phyloP scores from a whole-genome alignment of 2,888 invertebrate genomes.

The Nemurella pictetii region DNA sequence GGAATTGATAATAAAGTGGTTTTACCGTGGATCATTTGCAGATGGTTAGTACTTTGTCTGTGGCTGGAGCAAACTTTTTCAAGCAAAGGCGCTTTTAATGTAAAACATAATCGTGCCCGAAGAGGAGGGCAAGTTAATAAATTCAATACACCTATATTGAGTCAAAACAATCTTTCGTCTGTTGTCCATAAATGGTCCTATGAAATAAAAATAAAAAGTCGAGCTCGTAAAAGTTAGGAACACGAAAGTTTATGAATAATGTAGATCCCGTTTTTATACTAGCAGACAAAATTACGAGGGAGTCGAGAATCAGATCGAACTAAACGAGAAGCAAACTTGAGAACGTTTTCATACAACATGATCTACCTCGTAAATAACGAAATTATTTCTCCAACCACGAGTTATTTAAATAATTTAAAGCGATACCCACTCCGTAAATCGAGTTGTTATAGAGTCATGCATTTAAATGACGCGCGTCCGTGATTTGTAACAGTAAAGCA shows the following conservation, averaged over 20 bases:
- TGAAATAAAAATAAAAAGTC: not conserved
- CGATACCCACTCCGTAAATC: not conserved
- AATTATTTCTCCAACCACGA: not conserved
- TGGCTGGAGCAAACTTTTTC: not conserved
- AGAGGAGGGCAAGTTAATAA: not conserved
- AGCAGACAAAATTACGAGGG: not conserved
- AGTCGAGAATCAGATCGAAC: not conserved
- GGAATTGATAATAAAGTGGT: not conserved
- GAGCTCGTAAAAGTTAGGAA: not conserved
- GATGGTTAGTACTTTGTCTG: not conserved
- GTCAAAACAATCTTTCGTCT: constrained; percentile 27
- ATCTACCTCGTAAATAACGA: not conserved
- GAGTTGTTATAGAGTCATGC: not conserved
- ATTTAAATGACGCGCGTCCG: not conserved
- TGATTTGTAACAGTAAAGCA: not conserved
- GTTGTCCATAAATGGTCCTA: constrained; percentile 18
- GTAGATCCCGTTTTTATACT: not conserved
- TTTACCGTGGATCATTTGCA: not conserved
- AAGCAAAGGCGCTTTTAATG: not conserved
- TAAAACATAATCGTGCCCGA: not conserved
- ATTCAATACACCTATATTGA: constrained; percentile 9
- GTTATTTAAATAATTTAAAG: not conserved
- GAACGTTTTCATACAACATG: not conserved
- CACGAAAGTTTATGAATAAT: not conserved
- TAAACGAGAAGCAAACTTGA: not conserved